A percentile compares a stretch with the other conserved stretches of the same genome.
Evolutionary conservation across 2,797 vertebrate genomes (phyloP).

Genomic region (Eulemur albifrons): DNA sequence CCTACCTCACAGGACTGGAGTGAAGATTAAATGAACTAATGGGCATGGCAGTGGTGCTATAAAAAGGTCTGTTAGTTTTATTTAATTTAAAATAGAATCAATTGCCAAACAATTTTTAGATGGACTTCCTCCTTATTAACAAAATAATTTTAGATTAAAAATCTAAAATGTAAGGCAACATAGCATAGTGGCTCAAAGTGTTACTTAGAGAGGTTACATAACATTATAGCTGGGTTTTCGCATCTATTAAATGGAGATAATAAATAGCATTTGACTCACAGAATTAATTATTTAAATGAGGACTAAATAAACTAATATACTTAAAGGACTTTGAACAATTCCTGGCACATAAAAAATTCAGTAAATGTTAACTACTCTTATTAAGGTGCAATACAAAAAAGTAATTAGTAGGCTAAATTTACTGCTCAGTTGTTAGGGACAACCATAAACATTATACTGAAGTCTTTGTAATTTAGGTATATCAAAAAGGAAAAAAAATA

Average conservation of each 20-base stretch:
- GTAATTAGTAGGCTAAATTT: slow-evolving; percentile 61
- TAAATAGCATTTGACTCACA: background rate
- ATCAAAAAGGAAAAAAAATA: background rate
- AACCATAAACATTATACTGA: slow-evolving; percentile 11
- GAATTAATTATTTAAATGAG: slow-evolving; percentile 34
- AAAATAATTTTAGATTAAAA: slow-evolving; percentile 33
- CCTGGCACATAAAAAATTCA: slow-evolving; percentile 45
- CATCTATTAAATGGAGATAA: slow-evolving; percentile 21
- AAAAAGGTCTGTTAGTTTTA: background rate
- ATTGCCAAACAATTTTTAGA: background rate
- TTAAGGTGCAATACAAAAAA: slow-evolving; percentile 61
- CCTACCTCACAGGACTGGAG: background rate
- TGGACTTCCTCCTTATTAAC: background rate
- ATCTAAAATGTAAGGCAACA: background rate
- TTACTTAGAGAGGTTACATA: background rate
- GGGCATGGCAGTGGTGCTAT: background rate
- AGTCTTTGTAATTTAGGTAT: slow-evolving; percentile 9
- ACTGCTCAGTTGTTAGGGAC: slow-evolving; percentile 38
- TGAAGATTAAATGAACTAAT: background rate
- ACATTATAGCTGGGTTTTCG: background rate
- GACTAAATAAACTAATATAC: slow-evolving; percentile 33
- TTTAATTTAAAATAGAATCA: slow-evolving; percentile 31
- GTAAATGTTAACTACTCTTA: slow-evolving; percentile 42
- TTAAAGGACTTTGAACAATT: slow-evolving; percentile 41
- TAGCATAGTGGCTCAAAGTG: background rate